Evolutionary conservation across 2,888 invertebrate genomes (phyloP), one percentile per base, ranked within the genome.

Genomic region (Protodeltote pygarga): DNA sequence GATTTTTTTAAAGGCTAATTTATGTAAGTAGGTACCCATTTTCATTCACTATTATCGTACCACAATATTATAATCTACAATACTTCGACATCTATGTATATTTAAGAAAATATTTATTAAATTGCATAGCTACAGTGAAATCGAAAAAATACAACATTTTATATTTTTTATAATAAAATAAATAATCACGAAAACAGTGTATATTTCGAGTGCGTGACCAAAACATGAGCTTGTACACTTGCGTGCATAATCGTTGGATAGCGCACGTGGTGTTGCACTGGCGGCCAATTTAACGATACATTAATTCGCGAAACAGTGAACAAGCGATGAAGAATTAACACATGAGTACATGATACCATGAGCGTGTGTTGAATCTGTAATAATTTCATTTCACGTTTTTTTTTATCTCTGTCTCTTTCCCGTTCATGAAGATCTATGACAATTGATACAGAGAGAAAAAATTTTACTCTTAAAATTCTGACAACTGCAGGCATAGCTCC

Each of bases 231-330:
- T 25, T n/a, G 28, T 55, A 58, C 57, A 71, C 62, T 71, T 58
- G 71, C 71, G 60, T 65, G 57, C 42, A 62, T 67, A 70, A 71
- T 70, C 38, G 65, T 38, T 31, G 48, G 45, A 48, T 38, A 53
- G 47, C 32, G 67, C 69, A 71, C 71, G 71, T 69, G 71, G 57
- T 66, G 51, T 35, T 58, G 60, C 66, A 66, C 42, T 68, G 41
- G 47, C 48, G 54, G 59, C 54, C 60, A 53, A 73, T 77, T 77
- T 71, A 53, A 71, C 73, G 71, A 67, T 45, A 76, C 75, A 74
- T 75, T 75, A 59, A 41, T 38, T 58, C 40, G 52, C 61, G 58
- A 57, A 64, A 60, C 65, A 70, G 49, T 65, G 60, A 49, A 28
- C 54, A 53, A 51, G 45, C 54, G 53, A 57, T 47, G 29, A 45